Evolutionary conservation across 2,113 vertebrate genomes (phyloP), one percentile per base, ranked within the genome.

Genomic region (Struthidea cinerea): DNA sequence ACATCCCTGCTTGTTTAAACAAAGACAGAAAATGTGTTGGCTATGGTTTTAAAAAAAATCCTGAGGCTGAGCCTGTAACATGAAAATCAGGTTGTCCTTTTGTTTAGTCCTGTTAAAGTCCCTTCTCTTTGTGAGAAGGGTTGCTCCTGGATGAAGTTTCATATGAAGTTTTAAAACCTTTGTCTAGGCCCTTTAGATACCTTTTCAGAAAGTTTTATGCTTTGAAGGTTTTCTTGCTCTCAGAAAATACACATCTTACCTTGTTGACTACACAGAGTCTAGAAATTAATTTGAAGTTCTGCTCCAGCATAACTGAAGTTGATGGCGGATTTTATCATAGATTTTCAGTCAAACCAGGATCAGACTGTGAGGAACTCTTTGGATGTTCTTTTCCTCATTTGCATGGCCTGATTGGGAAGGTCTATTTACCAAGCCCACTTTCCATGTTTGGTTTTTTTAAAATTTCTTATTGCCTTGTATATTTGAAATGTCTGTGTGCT

Each of bases 381-480:
- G 79, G 33, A 35, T 50, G 7, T 39, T 78, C 32, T 44, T 77
- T 28, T 59, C 74, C 35, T 80, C 30, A 10, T 37, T 59, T 46
- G 39, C 30, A 49, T 18, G 19, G 39, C 15, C 39, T 63, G 11
- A 39, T 33, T 92, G 55, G 46, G 52, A 70, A 79, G 15, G 7
- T 49, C 20, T 17, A 19, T 76, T 90, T 46, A 21, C 15, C 37
- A 61, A 82, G 33, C 7, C 28, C 4, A 5, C 33, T 50, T 49
- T 14, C 2, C 1, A 4, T 64, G 32, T 49, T 49, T 47, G 11
- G 0, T 5, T 50, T 81, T 70, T 46, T 16, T 0, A 5, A 8
- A 70, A 35, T 59, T 61, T 68, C 22, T 52, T 76, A 27, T 13
- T 63, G 50, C 21, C 15, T 59, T 32, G 5, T 55, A 10, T 30